Evolutionary conservation across 2,888 invertebrate genomes (phyloP), one percentile per base, ranked within the genome.

Genomic region (Ormyrus rosae): DNA sequence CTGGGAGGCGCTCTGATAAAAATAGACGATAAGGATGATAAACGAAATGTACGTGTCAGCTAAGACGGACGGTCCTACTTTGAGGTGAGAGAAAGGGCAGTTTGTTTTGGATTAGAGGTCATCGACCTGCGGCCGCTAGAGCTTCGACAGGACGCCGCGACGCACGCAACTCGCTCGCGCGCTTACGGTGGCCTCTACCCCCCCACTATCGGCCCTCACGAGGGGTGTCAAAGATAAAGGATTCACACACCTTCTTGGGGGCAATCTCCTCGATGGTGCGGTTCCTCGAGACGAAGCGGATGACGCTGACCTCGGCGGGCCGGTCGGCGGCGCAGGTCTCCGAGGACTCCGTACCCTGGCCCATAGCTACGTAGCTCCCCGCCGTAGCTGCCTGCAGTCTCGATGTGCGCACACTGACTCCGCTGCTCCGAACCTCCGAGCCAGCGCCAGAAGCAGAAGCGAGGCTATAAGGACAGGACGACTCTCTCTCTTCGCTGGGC

Each of bases 41-140:
- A 65, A 19, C n/a, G 10, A 53, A 67, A 67, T 8, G n/a, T n/a
- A 46, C 13, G 6, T 3, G 11, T n/a, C 13, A 65, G 11, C 13
- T n/a, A 65, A 48, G 34, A 34, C 34, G 34, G 34, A 4, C 34
- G 34, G 34, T 34, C 34, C 34, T 34, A 34, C 34, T 34, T 34
- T 34, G 34, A 34, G 19, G 60, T 2, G 48, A 69, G 69, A 72
- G 60, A n/a, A 78, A 74, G 80, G 82, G 80, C 76, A 82, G 86
- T 87, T 87, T 90, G 90, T 90, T 90, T 89, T 90, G 89, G 85
- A 84, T 88, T 86, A 86, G 87, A 86, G 90, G 89, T 90, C 90
- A 87, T 87, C 86, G 89, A 82, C 72, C 55, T 10, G 13, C 19
- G 45, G 34, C 48, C 55, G 74, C 34, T 65, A 69, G 60, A 72